These are phyloP conservation scores for Aphidius gifuensis DNA, from an alignment of 1,140 invertebrate genomes.

Conservation along the genomic window DNA sequence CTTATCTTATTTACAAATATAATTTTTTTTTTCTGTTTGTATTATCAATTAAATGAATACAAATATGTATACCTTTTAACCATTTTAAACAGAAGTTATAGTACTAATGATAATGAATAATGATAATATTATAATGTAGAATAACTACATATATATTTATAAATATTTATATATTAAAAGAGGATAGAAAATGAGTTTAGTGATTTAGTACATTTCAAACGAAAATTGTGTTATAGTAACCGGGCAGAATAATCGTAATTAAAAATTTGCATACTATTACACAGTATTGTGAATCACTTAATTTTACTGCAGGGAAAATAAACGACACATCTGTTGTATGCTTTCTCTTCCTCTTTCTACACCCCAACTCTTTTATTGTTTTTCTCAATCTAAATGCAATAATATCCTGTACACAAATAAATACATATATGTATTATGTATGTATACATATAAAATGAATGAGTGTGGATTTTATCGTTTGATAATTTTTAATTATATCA, in stretches of 20 bases:
- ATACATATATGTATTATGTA: conserved; percentile 2
- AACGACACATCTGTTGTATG: background rate
- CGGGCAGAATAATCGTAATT: conserved; percentile 22
- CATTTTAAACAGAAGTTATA: too few species aligned
- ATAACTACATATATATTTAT: too few species aligned
- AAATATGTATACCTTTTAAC: too few species aligned
- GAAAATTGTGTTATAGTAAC: conserved; percentile 9
- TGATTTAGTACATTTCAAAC: background rate
- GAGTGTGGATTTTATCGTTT: conserved; percentile 25
- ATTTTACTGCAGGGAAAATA: background rate
- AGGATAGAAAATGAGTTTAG: too few species aligned
- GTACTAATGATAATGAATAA: too few species aligned
- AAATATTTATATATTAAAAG: too few species aligned
- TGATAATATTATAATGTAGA: too few species aligned
- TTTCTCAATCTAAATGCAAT: background rate
- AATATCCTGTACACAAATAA: conserved; percentile 4
- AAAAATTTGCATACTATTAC: conserved; percentile 25
- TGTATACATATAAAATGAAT: conserved; percentile 5
- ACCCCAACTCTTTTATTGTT: background rate
- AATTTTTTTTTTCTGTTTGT: too few species aligned
- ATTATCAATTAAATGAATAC: too few species aligned
- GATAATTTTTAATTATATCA: conserved; percentile 41
- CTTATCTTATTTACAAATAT: too few species aligned
- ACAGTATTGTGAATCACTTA: conserved; percentile 11
- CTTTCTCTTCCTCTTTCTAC: too few species aligned